Conservation (phyloP, 2,797 vertebrate species). For the Psittacula derbiana region DNA sequence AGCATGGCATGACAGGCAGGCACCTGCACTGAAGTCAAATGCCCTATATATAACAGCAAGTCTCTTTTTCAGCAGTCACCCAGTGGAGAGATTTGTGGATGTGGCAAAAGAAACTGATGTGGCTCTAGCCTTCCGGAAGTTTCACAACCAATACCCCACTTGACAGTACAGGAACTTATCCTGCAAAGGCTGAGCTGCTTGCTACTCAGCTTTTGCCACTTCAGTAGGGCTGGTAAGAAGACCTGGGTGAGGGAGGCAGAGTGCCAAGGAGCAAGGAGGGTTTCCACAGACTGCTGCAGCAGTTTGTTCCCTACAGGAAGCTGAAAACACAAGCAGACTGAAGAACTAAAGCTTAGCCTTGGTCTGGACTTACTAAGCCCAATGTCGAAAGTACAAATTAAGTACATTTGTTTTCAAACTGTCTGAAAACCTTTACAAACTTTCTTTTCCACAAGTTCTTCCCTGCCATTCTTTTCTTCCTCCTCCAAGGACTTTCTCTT, state of each 20-base stretch:
- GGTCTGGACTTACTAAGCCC: conserved; percentile 59
- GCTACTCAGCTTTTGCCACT: background rate
- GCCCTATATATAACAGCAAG: background rate
- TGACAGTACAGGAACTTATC: background rate
- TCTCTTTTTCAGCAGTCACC: background rate
- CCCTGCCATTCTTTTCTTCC: conserved; percentile 75
- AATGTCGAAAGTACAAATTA: conserved; percentile 33
- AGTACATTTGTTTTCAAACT: conserved; percentile 83
- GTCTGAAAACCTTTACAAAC: conserved; percentile 99
- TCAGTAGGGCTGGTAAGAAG: background rate
- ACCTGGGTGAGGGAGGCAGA: background rate
- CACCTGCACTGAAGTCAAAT: background rate
- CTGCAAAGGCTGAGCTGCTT: background rate
- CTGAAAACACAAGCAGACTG: background rate
- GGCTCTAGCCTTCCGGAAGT: background rate
- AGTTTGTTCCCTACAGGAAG: background rate
- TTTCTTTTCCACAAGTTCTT: conserved; percentile 91
- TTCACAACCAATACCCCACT: background rate
- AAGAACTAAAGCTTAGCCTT: conserved; percentile 24
- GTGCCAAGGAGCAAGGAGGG: background rate
- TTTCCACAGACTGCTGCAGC: background rate
- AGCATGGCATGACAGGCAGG: rapidly evolving
- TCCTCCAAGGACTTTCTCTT: conserved; percentile 82
- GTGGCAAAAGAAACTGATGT: background rate
- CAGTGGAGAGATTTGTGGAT: background rate